These are phyloP conservation scores for Dusona sp. DNA, from an alignment of 2,888 invertebrate species.

Conservation along the genomic window DNA sequence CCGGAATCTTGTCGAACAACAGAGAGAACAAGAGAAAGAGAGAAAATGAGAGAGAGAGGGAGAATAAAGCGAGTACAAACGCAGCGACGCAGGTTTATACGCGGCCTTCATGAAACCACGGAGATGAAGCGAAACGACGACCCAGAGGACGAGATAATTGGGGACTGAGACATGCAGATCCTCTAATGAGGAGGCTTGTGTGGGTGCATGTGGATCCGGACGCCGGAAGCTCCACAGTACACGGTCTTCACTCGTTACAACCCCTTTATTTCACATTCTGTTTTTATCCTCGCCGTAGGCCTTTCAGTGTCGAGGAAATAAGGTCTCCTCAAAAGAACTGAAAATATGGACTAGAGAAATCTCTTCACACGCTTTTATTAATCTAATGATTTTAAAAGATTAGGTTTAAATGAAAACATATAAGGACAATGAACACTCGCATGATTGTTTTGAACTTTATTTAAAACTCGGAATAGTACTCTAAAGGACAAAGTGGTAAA, in stretches of 20 bases:
- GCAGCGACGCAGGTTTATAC: constrained; percentile 5
- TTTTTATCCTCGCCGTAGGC: constrained; percentile 11
- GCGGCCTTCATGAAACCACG: constrained; percentile 62
- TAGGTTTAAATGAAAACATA: neutral
- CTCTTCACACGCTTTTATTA: neutral
- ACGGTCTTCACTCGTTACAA: neutral
- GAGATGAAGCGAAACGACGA: constrained; percentile 66
- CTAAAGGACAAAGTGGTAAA: neutral
- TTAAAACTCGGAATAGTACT: neutral
- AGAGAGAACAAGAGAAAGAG: constrained; percentile 24
- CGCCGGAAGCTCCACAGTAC: constrained; percentile 37
- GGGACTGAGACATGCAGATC: constrained; percentile 83
- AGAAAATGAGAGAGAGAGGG: constrained; percentile 30
- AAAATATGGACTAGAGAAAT: neutral
- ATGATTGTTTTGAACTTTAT: neutral
- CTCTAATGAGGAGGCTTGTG: constrained; percentile 81
- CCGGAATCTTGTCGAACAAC: constrained; percentile 45
- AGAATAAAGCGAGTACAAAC: constrained; percentile 48
- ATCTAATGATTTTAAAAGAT: neutral
- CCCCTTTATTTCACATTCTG: constrained; percentile 19
- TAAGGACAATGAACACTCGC: neutral
- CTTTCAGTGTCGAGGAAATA: neutral
- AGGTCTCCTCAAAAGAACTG: neutral
- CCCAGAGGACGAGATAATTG: constrained; percentile 79
- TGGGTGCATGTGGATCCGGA: constrained; percentile 70